Evolutionary conservation across 2,888 invertebrate species (phyloP).

Genomic region (Anthophora plumipes): DNA sequence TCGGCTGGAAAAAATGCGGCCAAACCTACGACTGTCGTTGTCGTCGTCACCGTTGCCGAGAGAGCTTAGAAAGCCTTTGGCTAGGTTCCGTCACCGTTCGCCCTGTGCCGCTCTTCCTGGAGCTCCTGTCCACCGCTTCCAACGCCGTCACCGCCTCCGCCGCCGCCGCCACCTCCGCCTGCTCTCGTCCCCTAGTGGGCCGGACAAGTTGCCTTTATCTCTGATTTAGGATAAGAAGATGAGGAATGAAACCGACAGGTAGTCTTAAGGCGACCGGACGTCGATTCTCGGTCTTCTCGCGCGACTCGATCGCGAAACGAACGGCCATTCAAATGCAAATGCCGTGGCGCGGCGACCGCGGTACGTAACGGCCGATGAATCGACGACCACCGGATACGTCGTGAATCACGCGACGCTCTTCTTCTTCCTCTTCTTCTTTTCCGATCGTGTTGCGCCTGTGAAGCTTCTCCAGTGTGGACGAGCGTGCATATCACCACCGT

Average conservation of each 20-base stretch:
- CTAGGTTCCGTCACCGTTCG: not conserved
- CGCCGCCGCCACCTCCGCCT: not conserved
- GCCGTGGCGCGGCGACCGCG: not conserved
- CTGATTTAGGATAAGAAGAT: slow-evolving; percentile 49
- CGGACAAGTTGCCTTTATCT: slow-evolving; percentile 61
- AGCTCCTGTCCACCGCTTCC: not conserved
- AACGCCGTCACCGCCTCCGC: not conserved
- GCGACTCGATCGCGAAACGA: not conserved
- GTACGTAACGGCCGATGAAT: slow-evolving; percentile 27
- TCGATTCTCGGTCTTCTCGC: not conserved
- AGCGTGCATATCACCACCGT: not conserved
- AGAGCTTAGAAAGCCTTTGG: slow-evolving; percentile 40
- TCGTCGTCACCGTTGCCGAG: not conserved
- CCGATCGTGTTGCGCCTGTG: not conserved
- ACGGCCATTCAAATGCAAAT: not conserved
- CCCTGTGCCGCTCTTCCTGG: not conserved
- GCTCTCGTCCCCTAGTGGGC: slow-evolving; percentile 56
- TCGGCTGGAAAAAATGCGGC: slow-evolving; percentile 42
- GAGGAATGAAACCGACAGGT: not conserved
- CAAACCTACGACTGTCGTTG: slow-evolving; percentile 40
- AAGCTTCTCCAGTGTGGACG: not conserved
- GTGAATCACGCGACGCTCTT: slow-evolving; percentile 17
- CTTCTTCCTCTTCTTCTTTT: slow-evolving; percentile 4
- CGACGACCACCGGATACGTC: slow-evolving; percentile 22
- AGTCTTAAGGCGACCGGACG: not conserved